Percentiles rank a stretch among this genome's conserved stretches.
These are phyloP conservation scores for Hystrix brachyura DNA, from an alignment of 2,113 vertebrate genomes.

Conservation along the genomic window DNA sequence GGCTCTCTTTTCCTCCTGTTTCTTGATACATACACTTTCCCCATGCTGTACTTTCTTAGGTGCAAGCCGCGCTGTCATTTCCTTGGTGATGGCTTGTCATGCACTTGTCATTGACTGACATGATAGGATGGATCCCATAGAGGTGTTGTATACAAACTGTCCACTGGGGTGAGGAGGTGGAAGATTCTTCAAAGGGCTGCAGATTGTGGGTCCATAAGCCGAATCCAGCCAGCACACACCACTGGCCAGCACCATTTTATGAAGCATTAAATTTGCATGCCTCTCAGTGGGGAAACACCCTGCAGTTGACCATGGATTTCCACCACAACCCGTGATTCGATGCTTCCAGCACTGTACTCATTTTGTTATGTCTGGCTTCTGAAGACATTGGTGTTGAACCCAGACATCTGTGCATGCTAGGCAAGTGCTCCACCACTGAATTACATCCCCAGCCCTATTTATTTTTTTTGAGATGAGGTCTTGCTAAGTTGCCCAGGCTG, in stretches of 20 bases:
- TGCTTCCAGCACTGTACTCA: not conserved
- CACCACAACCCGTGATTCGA: not conserved
- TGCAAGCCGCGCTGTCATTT: not conserved
- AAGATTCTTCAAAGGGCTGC: not conserved
- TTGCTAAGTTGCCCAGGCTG: not conserved
- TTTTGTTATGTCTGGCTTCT: not conserved
- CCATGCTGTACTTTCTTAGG: not conserved
- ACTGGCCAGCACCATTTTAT: not conserved
- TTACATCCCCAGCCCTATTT: not conserved
- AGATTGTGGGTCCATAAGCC: not conserved
- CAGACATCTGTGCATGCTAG: not conserved
- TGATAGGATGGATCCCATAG: not conserved
- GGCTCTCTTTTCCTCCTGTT: not conserved
- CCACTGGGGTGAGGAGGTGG: not conserved
- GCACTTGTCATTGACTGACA: not conserved
- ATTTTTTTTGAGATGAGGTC: not conserved
- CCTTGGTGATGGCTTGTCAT: not conserved
- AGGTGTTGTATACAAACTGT: not conserved
- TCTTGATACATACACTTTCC: not conserved
- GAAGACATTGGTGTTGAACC: not conserved
- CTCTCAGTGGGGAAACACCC: not conserved
- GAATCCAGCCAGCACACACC: not conserved
- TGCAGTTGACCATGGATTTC: not conserved
- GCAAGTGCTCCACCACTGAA: not conserved
- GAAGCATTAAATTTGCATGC: not conserved